A percentile compares a stretch with the other conserved stretches of the same genome.
Conservation (phyloP, 2,888 invertebrate species). For the Liodrosophila aerea region DNA sequence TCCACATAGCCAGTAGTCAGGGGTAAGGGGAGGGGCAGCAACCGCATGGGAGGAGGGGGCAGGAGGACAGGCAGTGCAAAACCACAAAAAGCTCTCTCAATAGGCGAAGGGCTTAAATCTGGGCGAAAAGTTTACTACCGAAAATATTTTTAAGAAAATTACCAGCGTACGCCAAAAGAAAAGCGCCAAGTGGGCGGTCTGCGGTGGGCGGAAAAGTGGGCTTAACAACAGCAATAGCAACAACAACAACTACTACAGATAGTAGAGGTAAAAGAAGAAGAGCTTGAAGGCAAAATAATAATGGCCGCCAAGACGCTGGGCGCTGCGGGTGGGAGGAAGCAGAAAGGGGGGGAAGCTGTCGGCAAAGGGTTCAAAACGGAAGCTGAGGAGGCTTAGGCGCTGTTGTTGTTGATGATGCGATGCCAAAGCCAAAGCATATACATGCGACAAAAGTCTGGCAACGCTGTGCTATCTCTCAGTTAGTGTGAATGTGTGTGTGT, state of each 20-base stretch:
- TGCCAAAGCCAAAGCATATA: conserved; percentile 18
- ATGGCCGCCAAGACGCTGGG: conserved; percentile 59
- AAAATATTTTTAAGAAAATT: conserved; percentile 76
- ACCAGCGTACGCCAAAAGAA: conserved; percentile 58
- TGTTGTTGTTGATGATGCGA: no score
- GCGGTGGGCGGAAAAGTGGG: neutral
- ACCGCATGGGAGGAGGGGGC: conserved; percentile 2
- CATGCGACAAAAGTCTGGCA: conserved; percentile 60
- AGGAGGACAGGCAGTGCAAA: conserved; percentile 49
- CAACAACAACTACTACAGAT: neutral
- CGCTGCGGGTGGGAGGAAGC: conserved; percentile 13
- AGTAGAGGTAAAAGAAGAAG: conserved; percentile 28
- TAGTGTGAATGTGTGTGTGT: neutral
- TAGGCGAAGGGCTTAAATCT: conserved; percentile 70
- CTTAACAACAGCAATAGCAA: conserved; percentile 1
- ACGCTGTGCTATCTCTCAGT: conserved; percentile 43
- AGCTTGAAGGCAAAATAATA: conserved; percentile 65
- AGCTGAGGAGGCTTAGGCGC: conserved; percentile 42
- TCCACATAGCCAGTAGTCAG: no score
- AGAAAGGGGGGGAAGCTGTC: neutral
- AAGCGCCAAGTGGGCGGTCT: conserved; percentile 9
- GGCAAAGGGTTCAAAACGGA: conserved; percentile 46
- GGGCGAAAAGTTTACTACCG: conserved; percentile 60
- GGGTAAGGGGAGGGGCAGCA: neutral
- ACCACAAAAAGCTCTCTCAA: conserved; percentile 59